Percentiles rank a stretch among this genome's conserved stretches.
These are phyloP conservation scores for Ophonus ardosiacus DNA, from an alignment of 2,888 invertebrate species.

Conservation along the genomic window DNA sequence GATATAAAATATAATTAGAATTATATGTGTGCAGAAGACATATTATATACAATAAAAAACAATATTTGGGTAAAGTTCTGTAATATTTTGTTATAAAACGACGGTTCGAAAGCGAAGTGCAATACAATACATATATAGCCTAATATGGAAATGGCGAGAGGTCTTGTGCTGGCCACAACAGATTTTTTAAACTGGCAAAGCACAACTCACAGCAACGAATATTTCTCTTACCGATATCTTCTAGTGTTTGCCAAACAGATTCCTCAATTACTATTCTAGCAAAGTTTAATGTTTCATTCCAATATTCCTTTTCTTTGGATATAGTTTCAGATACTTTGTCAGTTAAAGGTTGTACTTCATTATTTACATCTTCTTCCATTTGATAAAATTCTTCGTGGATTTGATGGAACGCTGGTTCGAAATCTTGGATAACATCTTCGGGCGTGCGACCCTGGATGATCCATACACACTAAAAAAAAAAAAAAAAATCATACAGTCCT, in stretches of 20 bases:
- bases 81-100: too few species aligned
- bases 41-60: too few species aligned
- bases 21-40: too few species aligned
- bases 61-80: too few species aligned
- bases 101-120: too few species aligned
- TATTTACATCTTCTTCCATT: neutral
- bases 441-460: neutral
- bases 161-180: too few species aligned
- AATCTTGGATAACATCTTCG: constrained; percentile 52
- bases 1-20: too few species aligned
- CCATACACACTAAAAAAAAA: neutral
- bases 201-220: too few species aligned
- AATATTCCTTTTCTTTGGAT: neutral
- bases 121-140: too few species aligned
- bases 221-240: neutral
- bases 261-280: neutral
- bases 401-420: constrained; percentile 40
- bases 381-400: neutral
- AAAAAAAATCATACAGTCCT: too few species aligned
- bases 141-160: too few species aligned
- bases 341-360: neutral
- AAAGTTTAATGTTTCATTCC: neutral
- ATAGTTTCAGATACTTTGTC: neutral
- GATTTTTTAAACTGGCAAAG: too few species aligned
- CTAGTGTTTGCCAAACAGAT: neutral